Evolutionary conservation across 2,797 vertebrate species (phyloP), one percentile per base, ranked within the genome.

Genomic region (Crenuchus spilurus): DNA sequence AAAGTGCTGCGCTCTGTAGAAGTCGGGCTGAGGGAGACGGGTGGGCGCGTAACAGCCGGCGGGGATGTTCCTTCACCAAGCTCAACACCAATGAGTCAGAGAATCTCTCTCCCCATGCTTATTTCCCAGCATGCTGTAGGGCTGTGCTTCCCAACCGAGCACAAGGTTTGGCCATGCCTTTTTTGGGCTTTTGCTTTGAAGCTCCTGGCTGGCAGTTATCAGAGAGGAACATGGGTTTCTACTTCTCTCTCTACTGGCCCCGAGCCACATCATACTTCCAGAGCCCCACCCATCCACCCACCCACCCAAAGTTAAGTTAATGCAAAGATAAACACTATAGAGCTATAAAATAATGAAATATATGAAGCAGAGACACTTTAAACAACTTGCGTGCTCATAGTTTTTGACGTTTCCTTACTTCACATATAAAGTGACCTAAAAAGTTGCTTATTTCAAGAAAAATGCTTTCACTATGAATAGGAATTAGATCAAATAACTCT

Each of bases 1-100:
- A 83, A 35, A 83, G 85, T 85, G 83, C 79, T 84, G 51, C 77
- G 76, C 77, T 87, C 85, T 90, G 85, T 79, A 81, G 87, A 84
- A 83, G 84, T 68, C 78, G 84, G 87, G 83, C 74, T 78, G 37
- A 81, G 83, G 85, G 81, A 88, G 87, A 86, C 78, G 71, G 79
- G 86, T 86, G 76, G 87, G 83, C 84, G 87, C 75, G 78, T 78
- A 73, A 20, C 33, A 60, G 76, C 75, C 64, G 79, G 82, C 86
- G 80, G 85, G 72, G 76, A 55, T 77, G 82, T 81, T 69, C 77
- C 78, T 74, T 78, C 74, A 85, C 77, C 82, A 82, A 55, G 69
- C 46, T 63, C 61, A 37, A 52, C 55, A 54, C 73, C 26, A 71
- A 68, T 65, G 68, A 72, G 70, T 72, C 60, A 60, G 63, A 67